Base-by-base conservation (phyloP, 2,797 vertebrate genomes). In the Euthynnus affinis region DNA sequence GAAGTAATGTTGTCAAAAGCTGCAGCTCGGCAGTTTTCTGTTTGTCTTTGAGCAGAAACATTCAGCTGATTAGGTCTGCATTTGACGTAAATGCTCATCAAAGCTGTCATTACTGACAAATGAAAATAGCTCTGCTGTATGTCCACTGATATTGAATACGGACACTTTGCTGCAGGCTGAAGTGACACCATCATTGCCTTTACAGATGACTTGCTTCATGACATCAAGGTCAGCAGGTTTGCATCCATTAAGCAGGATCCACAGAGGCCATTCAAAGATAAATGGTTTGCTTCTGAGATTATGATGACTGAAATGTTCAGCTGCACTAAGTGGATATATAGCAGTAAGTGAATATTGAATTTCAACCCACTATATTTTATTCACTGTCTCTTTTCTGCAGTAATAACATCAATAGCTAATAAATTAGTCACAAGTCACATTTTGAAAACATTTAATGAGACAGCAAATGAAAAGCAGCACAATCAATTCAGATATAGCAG, bases 191-290 rank as follows among this genome's bases (percentile, higher is more conserved):
- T 65, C 63, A 27, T 37, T 14, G 40, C 70, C 61, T 85, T 89
- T 73, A 80, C 75, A 69, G 78, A 89, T 75, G 63, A 80, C 60
- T 86, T 76, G n/a, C 29, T 73, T 80, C 60, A 56, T 82, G 80
- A 85, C 82, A 82, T 70, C 22, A 76, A 87, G 76, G 74, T 86
- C 76, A 85, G 57, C 59, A 40, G 60, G 65, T 83, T 66, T 82
- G 40, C 71, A 70, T 81, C 80, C 73, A 76, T 81, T 83, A 76
- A 61, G 40, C n/a, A 15, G 20, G 64, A 74, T 76, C 53, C 58
- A 52, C 23, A 17, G 53, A 10, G 6, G 22, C 61, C 55, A 27
- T 25, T 78, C 51, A 62, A 27, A 78, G 81, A 78, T 64, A 42
- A 74, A 76, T 67, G 27, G 22, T 65, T 77, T 79, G 56, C 80